Evolutionary conservation across 2,888 invertebrate species (phyloP).

Genomic region (Eupithecia subumbrata): DNA sequence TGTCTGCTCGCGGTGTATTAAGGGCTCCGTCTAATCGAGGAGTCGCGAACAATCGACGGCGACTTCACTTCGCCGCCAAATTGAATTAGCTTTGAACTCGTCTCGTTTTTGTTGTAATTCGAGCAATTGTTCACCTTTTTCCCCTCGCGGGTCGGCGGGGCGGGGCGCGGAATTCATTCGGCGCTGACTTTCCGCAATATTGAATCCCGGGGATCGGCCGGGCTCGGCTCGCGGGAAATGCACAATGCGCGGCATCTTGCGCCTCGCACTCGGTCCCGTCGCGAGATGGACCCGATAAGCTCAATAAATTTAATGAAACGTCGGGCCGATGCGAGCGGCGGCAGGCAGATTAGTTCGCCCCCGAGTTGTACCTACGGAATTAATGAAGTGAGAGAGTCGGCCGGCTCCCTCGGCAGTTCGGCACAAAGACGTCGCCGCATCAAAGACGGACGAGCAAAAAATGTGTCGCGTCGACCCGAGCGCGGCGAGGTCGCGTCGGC

Average conservation of each 20-base stretch:
- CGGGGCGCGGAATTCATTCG: slow-evolving; percentile 43
- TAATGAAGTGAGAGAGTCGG: slow-evolving; percentile 69
- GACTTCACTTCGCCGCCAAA: slow-evolving; percentile 42
- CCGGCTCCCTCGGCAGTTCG: slow-evolving; percentile 28
- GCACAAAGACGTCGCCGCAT: slow-evolving; percentile 58
- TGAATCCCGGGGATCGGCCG: slow-evolving; percentile 45
- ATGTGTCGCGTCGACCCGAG: slow-evolving; percentile 31
- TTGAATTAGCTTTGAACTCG: slow-evolving; percentile 53
- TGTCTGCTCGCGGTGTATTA: slow-evolving; percentile 21
- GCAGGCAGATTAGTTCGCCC: slow-evolving; percentile 76
- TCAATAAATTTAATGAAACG: slow-evolving; percentile 81
- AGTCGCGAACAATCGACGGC: slow-evolving; percentile 35
- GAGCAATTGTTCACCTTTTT: slow-evolving; percentile 57
- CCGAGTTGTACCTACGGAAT: slow-evolving; percentile 64
- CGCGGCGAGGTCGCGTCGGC: background rate
- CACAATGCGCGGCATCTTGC: slow-evolving; percentile 70
- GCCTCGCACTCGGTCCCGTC: slow-evolving; percentile 67
- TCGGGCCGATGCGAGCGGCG: slow-evolving; percentile 49
- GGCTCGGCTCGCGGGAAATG: slow-evolving; percentile 38
- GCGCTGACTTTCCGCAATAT: slow-evolving; percentile 47
- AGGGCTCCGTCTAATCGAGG: slow-evolving; percentile 5
- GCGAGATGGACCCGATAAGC: slow-evolving; percentile 71
- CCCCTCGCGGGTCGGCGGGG: slow-evolving; percentile 6
- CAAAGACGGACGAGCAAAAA: slow-evolving; percentile 50
- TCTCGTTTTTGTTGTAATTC: slow-evolving; percentile 63